These are phyloP conservation scores for Pteronura brasiliensis DNA, from an alignment of 2,113 vertebrate species.

Conservation along the genomic window DNA sequence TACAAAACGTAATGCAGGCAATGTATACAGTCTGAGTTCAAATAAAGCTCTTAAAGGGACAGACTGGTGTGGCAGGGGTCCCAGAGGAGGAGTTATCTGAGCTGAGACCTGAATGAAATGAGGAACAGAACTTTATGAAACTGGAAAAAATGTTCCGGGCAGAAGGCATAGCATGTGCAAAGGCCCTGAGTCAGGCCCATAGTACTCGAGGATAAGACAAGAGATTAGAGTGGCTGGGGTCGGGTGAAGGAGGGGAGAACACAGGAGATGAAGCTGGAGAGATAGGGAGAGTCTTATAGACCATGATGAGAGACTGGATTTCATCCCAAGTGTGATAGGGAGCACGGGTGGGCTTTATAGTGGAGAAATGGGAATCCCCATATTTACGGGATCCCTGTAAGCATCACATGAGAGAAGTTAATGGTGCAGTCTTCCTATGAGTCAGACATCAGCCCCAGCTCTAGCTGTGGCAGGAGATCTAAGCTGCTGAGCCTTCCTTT, in stretches of 20 bases:
- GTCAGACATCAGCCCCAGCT: not conserved
- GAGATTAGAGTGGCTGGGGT: not conserved
- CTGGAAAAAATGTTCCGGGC: not conserved
- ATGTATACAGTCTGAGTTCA: not conserved
- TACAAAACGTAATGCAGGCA: fast-evolving
- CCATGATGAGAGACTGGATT: not conserved
- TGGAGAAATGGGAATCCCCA: not conserved
- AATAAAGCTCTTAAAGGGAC: not conserved
- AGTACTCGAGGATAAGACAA: not conserved
- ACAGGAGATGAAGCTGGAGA: not conserved
- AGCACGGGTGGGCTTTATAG: fast-evolving
- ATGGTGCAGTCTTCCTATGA: fast-evolving
- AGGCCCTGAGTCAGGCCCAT: not conserved
- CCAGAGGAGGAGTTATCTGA: not conserved
- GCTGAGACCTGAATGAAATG: not conserved
- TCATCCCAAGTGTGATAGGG: not conserved
- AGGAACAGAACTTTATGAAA: not conserved
- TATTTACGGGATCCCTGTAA: not conserved
- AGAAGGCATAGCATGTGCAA: not conserved
- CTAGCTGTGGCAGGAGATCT: not conserved
- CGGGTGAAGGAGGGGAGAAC: too few species aligned
- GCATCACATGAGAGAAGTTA: not conserved
- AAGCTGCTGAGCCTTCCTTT: not conserved
- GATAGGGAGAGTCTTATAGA: not conserved
- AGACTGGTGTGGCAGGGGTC: not conserved